phyloP scores from a whole-genome alignment of 2,888 invertebrate species.

The Rhamphomyia laevipes region DNA sequence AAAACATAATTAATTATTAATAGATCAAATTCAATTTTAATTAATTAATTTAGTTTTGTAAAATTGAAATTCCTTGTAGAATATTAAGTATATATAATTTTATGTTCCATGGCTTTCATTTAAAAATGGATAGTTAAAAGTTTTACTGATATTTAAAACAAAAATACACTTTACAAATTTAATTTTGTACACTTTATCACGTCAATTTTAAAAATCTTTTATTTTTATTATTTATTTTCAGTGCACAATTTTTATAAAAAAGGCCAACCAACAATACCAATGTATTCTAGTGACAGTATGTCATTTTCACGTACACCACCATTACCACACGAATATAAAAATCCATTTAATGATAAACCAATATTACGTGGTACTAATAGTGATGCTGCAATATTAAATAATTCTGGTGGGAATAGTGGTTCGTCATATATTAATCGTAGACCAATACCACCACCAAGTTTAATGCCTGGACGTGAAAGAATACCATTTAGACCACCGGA shows the following conservation, averaged over 20 bases:
- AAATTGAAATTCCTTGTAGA: too few relatives aligned
- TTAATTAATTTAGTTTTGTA: too few relatives aligned
- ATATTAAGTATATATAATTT: too few relatives aligned
- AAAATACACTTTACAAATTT: too few relatives aligned
- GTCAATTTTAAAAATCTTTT: not conserved
- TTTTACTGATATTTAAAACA: too few relatives aligned
- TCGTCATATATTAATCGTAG: conserved; percentile 51
- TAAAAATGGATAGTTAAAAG: too few relatives aligned
- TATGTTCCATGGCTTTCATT: too few relatives aligned
- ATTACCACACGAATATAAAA: conserved; percentile 68
- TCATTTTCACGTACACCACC: conserved; percentile 80
- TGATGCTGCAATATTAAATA: conserved; percentile 34
- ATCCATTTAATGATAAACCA: conserved; percentile 82
- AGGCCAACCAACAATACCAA: conserved; percentile 47
- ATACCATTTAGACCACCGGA: conserved; percentile 65
- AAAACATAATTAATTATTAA: too few relatives aligned
- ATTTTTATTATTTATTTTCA: conserved; percentile 15
- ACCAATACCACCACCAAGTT: conserved; percentile 72
- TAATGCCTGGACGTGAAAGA: conserved; percentile 69
- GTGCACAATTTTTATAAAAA: conserved; percentile 46
- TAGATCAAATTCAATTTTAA: too few relatives aligned
- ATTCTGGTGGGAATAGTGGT: conserved; percentile 20
- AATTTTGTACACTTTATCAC: not conserved
- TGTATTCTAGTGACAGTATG: conserved; percentile 57
- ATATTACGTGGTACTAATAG: conserved; percentile 64